A percentile compares a stretch with the other conserved stretches of the same genome.
These are phyloP conservation scores for Zelleria hepariella DNA, from an alignment of 2,888 invertebrate genomes.

Conservation along the genomic window DNA sequence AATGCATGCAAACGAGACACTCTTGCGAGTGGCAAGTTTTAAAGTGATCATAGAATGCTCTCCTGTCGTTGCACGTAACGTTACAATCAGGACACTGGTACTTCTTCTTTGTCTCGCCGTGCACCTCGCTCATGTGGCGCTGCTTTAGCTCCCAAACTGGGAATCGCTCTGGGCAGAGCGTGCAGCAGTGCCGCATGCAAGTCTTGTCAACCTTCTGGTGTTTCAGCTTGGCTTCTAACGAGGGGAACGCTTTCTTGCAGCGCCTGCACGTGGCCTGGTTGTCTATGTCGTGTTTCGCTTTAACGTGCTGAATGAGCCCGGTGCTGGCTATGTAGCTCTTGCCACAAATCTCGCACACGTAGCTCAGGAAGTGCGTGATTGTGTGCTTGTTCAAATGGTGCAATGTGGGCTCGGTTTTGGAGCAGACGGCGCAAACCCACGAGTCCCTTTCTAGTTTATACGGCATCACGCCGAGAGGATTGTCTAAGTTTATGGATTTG, in stretches of 20 bases:
- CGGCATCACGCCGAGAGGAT: constrained; percentile 53
- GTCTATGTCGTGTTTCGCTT: constrained; percentile 45
- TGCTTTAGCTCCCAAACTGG: constrained; percentile 16
- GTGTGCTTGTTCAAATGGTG: constrained; percentile 55
- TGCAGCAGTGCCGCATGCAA: constrained; percentile 14
- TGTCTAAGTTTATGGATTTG: constrained; percentile 28
- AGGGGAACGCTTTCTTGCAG: constrained; percentile 50
- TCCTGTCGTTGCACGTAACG: constrained; percentile 12
- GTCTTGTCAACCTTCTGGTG: constrained; percentile 44
- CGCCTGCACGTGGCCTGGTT: constrained; percentile 49
- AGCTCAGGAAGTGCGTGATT: constrained; percentile 51
- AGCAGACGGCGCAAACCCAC: constrained; percentile 46
- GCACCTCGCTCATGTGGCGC: constrained; percentile 15
- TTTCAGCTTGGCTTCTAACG: constrained; percentile 52
- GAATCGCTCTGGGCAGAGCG: constrained; percentile 17
- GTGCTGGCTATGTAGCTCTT: constrained; percentile 54
- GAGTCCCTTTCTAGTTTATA: constrained; percentile 40
- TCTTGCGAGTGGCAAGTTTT: constrained; percentile 18
- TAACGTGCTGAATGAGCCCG: constrained; percentile 43
- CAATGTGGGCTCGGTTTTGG: constrained; percentile 43
- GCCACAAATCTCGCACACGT: constrained; percentile 57
- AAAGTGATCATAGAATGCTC: constrained; percentile 19
- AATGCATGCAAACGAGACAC: constrained; percentile 15
- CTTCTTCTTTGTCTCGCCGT: constrained; percentile 7
- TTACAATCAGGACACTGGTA: constrained; percentile 16